phyloP scores from a whole-genome alignment of 2,113 vertebrate species.

The Tetrax tetrax region DNA sequence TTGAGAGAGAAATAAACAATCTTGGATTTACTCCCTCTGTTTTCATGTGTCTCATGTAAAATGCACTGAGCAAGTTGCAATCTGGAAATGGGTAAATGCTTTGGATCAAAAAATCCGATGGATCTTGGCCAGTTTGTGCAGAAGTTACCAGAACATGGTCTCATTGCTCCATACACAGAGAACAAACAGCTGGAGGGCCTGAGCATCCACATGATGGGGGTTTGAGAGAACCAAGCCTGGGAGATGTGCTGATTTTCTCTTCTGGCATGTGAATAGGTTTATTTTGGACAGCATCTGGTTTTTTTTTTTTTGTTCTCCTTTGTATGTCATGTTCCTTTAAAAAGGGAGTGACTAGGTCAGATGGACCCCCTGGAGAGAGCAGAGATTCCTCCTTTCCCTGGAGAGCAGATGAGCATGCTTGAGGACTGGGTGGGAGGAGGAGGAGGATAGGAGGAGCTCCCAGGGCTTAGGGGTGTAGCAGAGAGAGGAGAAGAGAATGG shows the following conservation, averaged over 20 bases:
- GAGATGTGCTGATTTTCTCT: constrained; percentile 53
- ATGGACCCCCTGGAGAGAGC: constrained; percentile 54
- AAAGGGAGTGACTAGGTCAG: constrained; percentile 62
- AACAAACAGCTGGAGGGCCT: constrained; percentile 60
- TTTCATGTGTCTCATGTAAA: background rate
- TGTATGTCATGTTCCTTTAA: constrained; percentile 44
- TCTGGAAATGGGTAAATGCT: constrained; percentile 54
- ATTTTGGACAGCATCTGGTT: constrained; percentile 66
- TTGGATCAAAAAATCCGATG: constrained; percentile 13
- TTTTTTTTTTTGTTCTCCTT: constrained; percentile 32
- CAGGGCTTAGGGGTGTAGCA: background rate
- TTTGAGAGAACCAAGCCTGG: constrained; percentile 40
- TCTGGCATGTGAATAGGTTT: constrained; percentile 58
- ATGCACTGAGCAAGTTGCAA: background rate
- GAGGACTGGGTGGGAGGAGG: constrained; percentile 38
- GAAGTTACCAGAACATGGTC: constrained; percentile 34
- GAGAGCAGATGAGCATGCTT: constrained; percentile 64
- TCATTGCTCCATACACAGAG: constrained; percentile 10
- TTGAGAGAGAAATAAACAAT: background rate
- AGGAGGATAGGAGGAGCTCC: constrained; percentile 8
- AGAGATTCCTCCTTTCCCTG: constrained; percentile 66
- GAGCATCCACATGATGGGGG: background rate
- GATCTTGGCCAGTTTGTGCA: constrained; percentile 36
- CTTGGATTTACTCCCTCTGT: background rate
- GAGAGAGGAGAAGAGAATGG: background rate